Conservation (phyloP, 2,113 vertebrate species). For the Cricetomys ansorgei region DNA sequence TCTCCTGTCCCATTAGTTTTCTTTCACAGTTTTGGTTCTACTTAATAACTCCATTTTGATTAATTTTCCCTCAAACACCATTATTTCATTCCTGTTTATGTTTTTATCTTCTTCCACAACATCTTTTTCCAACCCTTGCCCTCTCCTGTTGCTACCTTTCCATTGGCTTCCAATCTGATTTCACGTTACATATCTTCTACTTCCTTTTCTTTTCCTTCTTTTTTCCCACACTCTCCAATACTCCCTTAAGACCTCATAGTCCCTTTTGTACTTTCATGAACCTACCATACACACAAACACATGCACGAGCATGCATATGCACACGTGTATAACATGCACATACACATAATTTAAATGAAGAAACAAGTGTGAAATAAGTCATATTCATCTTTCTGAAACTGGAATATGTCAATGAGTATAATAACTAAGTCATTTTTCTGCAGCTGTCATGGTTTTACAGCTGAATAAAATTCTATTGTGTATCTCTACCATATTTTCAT, state of each 20-base stretch:
- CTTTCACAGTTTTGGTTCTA: not conserved
- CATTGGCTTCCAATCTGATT: not conserved
- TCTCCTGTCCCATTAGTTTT: not conserved
- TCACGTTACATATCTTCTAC: not conserved
- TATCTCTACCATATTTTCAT: not conserved
- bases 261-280: not conserved
- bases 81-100: not conserved
- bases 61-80: not conserved
- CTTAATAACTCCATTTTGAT: not conserved
- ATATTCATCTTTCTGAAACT: not conserved
- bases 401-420: not conserved
- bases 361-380: not conserved
- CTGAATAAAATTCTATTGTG: not conserved
- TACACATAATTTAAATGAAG: not conserved
- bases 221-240: not conserved
- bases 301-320: no score
- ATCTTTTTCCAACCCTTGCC: not conserved
- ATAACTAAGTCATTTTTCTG: not conserved
- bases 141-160: not conserved
- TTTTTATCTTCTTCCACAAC: not conserved
- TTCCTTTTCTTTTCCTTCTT: not conserved
- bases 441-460: not conserved
- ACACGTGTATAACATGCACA: not conserved
- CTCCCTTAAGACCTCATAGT: not conserved
- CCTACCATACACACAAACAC: not conserved